Percentiles rank a stretch among this genome's conserved stretches.
Conservation (phyloP, 2,888 invertebrate genomes). For the Acronicta psi region DNA sequence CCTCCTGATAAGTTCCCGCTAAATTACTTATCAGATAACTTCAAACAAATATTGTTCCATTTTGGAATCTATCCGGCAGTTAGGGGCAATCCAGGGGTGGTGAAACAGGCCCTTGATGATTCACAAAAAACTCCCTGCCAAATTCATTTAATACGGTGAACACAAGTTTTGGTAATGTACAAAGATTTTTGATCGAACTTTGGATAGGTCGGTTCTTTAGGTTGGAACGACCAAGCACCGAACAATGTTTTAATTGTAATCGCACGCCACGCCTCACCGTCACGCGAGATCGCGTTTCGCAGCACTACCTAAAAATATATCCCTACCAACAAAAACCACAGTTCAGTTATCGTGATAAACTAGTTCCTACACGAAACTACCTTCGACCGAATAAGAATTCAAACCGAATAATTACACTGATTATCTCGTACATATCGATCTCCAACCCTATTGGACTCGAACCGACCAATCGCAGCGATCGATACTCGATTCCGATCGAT, state of each 20-base stretch:
- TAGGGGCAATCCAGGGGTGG: no score
- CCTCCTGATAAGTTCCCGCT: no score
- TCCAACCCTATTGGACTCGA: constrained; percentile 67
- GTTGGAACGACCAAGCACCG: constrained; percentile 55
- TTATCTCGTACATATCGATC: constrained; percentile 62
- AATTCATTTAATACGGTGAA: constrained; percentile 29
- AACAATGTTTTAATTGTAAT: constrained; percentile 86
- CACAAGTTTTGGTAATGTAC: constrained; percentile 37
- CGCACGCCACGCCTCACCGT: constrained; percentile 80
- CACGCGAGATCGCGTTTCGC: constrained; percentile 87
- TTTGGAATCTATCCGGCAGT: no score
- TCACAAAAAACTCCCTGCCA: constrained; percentile 28
- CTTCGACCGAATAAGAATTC: constrained; percentile 40
- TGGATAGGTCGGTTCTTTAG: constrained; percentile 57
- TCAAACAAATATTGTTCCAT: no score
- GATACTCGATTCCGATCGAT: constrained; percentile 67
- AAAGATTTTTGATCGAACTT: constrained; percentile 63
- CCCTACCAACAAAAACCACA: constrained; percentile 60
- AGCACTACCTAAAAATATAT: constrained; percentile 55
- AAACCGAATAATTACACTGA: constrained; percentile 48
- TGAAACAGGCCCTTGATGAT: no score
- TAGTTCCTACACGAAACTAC: constrained; percentile 61
- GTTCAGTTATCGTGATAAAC: constrained; percentile 63
- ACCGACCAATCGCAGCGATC: constrained; percentile 60
- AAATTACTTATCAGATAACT: no score